Conservation (phyloP, 2,113 vertebrate genomes). For the Cranoglanis bouderius region DNA sequence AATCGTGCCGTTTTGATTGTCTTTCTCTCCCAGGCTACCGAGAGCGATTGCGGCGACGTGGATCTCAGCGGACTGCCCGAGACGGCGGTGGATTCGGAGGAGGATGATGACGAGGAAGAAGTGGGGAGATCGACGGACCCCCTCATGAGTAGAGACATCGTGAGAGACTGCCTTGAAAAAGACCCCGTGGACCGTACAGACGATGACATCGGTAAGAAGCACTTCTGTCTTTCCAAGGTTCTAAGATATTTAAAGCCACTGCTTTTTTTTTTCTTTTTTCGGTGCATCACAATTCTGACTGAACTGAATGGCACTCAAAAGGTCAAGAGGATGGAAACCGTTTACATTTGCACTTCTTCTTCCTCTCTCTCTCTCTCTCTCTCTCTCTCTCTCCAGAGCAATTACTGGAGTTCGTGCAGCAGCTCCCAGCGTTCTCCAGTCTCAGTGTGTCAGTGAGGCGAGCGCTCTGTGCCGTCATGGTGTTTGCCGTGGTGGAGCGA, state of each 20-base stretch:
- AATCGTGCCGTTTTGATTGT: neutral
- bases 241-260: too few species aligned
- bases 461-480: conserved; percentile 98
- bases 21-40: conserved; percentile 34
- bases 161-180: conserved; percentile 96
- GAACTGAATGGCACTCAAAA: neutral
- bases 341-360: neutral
- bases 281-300: too few species aligned
- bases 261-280: too few species aligned
- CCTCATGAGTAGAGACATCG: conserved; percentile 96
- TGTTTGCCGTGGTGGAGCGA: conserved; percentile 95
- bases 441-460: conserved; percentile 98
- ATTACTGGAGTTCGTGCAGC: conserved; percentile 98
- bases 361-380: conserved; percentile 23
- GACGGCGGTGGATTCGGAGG: conserved; percentile 96
- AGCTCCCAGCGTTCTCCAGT: conserved; percentile 95
- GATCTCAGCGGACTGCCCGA: conserved; percentile 97
- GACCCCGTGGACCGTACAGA: conserved; percentile 97
- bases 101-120: conserved; percentile 97
- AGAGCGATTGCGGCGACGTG: conserved; percentile 82
- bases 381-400: conserved; percentile 81
- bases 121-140: conserved; percentile 93
- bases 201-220: conserved; percentile 90
- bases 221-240: neutral
- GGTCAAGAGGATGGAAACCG: neutral